Evolutionary conservation across 2,797 vertebrate species (phyloP), one percentile per base, ranked within the genome.

Genomic region (Tapirus indicus): DNA sequence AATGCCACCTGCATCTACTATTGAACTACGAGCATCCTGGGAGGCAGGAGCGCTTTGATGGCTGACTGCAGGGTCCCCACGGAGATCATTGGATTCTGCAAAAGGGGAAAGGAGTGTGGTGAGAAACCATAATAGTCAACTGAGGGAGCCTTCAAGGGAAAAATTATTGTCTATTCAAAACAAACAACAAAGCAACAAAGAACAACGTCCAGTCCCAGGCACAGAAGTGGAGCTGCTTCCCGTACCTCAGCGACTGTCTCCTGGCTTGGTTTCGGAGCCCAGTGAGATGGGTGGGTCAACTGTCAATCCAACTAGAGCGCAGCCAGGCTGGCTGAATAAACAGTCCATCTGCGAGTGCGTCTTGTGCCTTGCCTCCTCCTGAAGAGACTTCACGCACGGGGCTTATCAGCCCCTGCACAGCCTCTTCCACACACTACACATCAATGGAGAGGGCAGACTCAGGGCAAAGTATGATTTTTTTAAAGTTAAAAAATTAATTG

Each of bases 1-100:
- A 98, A 98, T 97, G 98, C 98, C 98, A 96, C 98, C 97, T 66
- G 97, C 96, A 98, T 98, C 98, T 98, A 98, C 98, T 97, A 98
- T 90, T 98, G 97, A 98, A 95, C 98, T 97, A 96, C 74, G 85
- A 98, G 96, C 98, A 98, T 98, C 97, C 98, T 98, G 97, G 97
- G 93, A 91, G 56, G 66, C 58, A 62, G 71, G 88, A 79, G 35
- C 75, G 41, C 95, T 97, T 80, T 92, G 98, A 96, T 98, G 97
- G 98, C 93, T 32, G 29, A 95, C 98, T 44, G 41, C 84, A 93
- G 97, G 95, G 85, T 97, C 97, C 97, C 97, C 98, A 96, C 29
- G 72, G 97, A 98, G 96, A 62, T 98, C 98, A 98, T 98, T 91
- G 68, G 98, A 95, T 96, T 99, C 99, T 99, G 98, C 86, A 98